Evolutionary conservation across 2,888 invertebrate species (phyloP).

Genomic region (Andrena trimmerana): DNA sequence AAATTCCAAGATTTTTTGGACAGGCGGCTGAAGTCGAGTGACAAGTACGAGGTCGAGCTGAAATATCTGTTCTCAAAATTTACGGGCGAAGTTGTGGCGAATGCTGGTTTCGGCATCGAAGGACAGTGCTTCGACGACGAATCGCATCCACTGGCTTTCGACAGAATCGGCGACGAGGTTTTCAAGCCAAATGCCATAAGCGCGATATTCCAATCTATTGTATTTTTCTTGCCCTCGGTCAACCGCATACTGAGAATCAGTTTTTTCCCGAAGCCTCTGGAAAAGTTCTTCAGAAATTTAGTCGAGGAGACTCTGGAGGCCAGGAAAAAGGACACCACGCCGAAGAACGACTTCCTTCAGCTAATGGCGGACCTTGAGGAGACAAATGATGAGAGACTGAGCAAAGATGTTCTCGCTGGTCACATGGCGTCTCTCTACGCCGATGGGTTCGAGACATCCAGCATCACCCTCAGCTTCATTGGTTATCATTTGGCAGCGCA

Average conservation of each 20-base stretch:
- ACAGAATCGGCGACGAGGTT: constrained; percentile 43
- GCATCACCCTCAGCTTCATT: constrained; percentile 84
- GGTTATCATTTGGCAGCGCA: constrained; percentile 85
- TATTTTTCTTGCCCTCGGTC: constrained; percentile 62
- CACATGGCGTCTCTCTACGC: constrained; percentile 86
- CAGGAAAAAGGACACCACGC: constrained; percentile 75
- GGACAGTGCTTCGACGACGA: constrained; percentile 74
- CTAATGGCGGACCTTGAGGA: constrained; percentile 81
- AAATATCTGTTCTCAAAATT: constrained; percentile 70
- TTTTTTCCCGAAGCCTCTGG: constrained; percentile 63
- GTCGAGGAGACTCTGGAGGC: constrained; percentile 67
- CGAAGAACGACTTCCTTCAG: constrained; percentile 85
- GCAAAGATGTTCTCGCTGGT: constrained; percentile 81
- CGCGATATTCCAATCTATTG: neutral
- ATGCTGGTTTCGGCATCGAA: constrained; percentile 73
- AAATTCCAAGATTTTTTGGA: constrained; percentile 67
- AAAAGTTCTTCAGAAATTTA: constrained; percentile 72
- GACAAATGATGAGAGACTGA: constrained; percentile 67
- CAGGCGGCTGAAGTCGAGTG: constrained; percentile 4
- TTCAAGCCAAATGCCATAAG: constrained; percentile 68
- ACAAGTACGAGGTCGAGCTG: constrained; percentile 63
- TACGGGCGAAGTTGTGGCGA: constrained; percentile 76
- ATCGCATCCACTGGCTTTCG: constrained; percentile 52
- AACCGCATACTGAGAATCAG: constrained; percentile 32
- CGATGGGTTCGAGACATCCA: constrained; percentile 87